Conservation (phyloP, 2,113 vertebrate species). For the Oryzias javanicus region DNA sequence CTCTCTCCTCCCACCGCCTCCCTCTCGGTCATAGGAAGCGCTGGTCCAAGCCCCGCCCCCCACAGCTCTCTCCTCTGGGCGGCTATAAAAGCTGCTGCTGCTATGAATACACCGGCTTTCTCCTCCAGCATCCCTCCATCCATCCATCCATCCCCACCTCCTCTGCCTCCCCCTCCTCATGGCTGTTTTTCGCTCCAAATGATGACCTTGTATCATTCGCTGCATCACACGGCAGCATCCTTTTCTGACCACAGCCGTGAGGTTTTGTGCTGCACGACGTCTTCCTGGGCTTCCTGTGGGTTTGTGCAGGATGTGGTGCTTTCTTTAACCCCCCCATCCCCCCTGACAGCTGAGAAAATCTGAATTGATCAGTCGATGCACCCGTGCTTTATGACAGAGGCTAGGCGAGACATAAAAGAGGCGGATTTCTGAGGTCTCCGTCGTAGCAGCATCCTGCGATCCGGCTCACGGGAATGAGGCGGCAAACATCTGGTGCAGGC, state of each 20-base stretch:
- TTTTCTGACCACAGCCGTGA: constrained; percentile 15
- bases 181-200: constrained; percentile 43
- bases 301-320: constrained; percentile 37
- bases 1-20: constrained; percentile 46
- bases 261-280: constrained; percentile 13
- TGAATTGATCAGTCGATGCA: too few relatives aligned
- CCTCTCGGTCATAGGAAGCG: constrained; percentile 48
- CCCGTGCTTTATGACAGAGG: too few relatives aligned
- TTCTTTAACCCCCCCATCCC: neutral
- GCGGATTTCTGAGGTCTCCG: neutral
- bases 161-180: constrained; percentile 17
- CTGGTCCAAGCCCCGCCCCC: constrained; percentile 71
- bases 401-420: neutral
- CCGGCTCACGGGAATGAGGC: constrained; percentile 49
- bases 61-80: constrained; percentile 66
- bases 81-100: constrained; percentile 80
- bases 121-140: constrained; percentile 69
- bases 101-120: constrained; percentile 80
- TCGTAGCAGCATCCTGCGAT: constrained; percentile 19
- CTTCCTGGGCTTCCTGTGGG: constrained; percentile 58
- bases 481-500: constrained; percentile 59
- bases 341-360: neutral
- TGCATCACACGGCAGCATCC: constrained; percentile 41
- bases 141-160: constrained; percentile 33
- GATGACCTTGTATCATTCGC: constrained; percentile 76